Base-by-base conservation (phyloP, 2,888 invertebrate genomes). In the Drosophila nr. medialis region DNA sequence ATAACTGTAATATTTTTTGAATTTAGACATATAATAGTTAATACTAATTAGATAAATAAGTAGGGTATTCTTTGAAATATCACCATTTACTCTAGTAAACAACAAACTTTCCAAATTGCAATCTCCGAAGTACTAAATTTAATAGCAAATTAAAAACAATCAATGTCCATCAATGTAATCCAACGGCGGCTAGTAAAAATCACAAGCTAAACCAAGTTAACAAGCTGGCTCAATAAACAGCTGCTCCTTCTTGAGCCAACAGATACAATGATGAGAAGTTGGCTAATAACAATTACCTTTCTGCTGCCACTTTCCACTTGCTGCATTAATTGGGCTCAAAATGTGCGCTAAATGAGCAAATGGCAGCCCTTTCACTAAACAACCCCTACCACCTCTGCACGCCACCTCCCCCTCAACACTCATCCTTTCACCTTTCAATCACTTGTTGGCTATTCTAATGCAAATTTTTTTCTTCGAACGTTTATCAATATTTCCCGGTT, bases 401-500 rank as follows among this genome's bases (percentile, higher is more conserved):
- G 34, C 32, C 50, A 45, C 42, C 42, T 24, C 55, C 11, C n/a
- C 32, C 24, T 4, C 24, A 29, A 49, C 34, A 13, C 36, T 15
- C 13, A 15, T 50, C 60, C 77, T 58, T 68, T 80, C 75, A 72
- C 71, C 63, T 30, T n/a, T 21, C 64, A 32, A 65, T 50, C 54
- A 71, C 69, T 66, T 76, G 72, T 69, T 54, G 62, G 59, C 67
- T 73, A 84, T 90, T 90, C 80, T 90, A 89, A 88, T 88, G 90
- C 81, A 88, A 88, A 90, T 90, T 68, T n/a, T 68, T 66, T 34
- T 30, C 56, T 81, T 73, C 71, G 66, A 88, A 80, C 75, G 86
- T 83, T 89, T 90, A 90, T 90, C 90, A 90, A 88, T 89, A 89
- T 82, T 89, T 85, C 80, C 80, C 75, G 90, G 85, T 79, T 81